phyloP scores from a whole-genome alignment of 2,888 invertebrate genomes.

The Hydraecia micacea region DNA sequence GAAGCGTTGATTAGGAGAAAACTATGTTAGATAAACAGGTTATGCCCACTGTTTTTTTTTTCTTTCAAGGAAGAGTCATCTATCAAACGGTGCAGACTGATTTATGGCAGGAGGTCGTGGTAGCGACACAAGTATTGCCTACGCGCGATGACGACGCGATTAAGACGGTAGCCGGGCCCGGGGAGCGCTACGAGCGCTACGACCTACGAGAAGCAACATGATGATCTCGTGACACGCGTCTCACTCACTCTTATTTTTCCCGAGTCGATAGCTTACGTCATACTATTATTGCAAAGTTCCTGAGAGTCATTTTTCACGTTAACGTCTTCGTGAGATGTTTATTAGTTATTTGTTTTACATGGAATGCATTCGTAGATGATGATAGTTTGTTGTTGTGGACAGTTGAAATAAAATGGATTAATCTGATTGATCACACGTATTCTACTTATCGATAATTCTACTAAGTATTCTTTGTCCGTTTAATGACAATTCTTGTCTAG shows the following conservation, averaged over 20 bases:
- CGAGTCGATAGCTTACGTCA: slow-evolving; percentile 74
- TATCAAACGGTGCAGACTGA: slow-evolving; percentile 86
- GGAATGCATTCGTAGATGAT: not conserved
- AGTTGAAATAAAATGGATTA: not conserved
- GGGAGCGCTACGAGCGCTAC: slow-evolving; percentile 39
- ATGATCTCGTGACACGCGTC: slow-evolving; percentile 78
- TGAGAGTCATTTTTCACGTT: slow-evolving; percentile 57
- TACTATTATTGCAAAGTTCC: slow-evolving; percentile 65
- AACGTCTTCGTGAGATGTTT: slow-evolving; percentile 36
- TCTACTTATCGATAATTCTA: not conserved
- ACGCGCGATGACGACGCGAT: slow-evolving; percentile 86
- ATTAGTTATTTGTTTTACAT: slow-evolving; percentile 37
- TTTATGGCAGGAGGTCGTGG: slow-evolving; percentile 85
- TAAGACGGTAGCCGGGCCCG: slow-evolving; percentile 68
- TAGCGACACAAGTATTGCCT: slow-evolving; percentile 83
- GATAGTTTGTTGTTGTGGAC: not conserved
- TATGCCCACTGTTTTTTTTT: slow-evolving; percentile 72
- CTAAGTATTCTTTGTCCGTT: not conserved
- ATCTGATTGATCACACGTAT: not conserved
- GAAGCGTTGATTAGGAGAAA: slow-evolving; percentile 37
- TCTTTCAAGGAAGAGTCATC: slow-evolving; percentile 81
- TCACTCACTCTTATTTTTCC: slow-evolving; percentile 73
- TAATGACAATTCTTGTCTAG: not conserved
- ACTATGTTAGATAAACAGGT: slow-evolving; percentile 67
- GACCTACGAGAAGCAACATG: slow-evolving; percentile 66